These are phyloP conservation scores for Chaetodon auriga DNA, from an alignment of 2,113 vertebrate species.

Conservation along the genomic window DNA sequence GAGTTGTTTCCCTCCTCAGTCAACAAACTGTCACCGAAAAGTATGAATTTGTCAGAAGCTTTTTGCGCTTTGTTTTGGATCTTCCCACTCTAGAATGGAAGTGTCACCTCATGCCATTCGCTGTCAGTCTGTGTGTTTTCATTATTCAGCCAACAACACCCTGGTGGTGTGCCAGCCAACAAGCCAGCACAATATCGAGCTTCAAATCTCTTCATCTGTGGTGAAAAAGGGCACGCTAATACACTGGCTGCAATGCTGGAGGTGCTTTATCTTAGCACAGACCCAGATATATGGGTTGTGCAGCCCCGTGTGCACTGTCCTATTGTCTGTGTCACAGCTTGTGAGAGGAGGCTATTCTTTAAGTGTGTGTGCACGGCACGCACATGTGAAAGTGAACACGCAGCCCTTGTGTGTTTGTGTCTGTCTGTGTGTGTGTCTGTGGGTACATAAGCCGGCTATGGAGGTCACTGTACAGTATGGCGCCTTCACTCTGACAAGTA, in stretches of 20 bases:
- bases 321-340: conserved; percentile 69
- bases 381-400: conserved; percentile 61
- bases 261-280: conserved; percentile 77
- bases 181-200: conserved; percentile 76
- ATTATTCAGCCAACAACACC: conserved; percentile 81
- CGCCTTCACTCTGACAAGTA: conserved; percentile 84
- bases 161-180: conserved; percentile 75
- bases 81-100: conserved; percentile 79
- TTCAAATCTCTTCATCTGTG: conserved; percentile 84
- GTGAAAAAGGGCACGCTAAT: conserved; percentile 78
- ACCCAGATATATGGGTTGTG: conserved; percentile 71
- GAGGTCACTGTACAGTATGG: conserved; percentile 85
- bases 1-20: conserved; percentile 72
- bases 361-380: conserved; percentile 56
- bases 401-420: conserved; percentile 41
- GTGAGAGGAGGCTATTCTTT: conserved; percentile 54
- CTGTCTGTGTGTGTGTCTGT: conserved; percentile 40
- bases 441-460: conserved; percentile 74
- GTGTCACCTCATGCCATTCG: conserved; percentile 79
- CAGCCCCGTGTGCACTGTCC: conserved; percentile 48
- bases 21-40: conserved; percentile 78
- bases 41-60: conserved; percentile 79
- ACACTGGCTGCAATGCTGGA: conserved; percentile 73
- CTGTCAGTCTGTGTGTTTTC: conserved; percentile 82
- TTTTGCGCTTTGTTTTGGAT: conserved; percentile 80